Evolutionary conservation across 2,888 invertebrate species (phyloP), one percentile per base, ranked within the genome.

Genomic region (Molanna angustata): DNA sequence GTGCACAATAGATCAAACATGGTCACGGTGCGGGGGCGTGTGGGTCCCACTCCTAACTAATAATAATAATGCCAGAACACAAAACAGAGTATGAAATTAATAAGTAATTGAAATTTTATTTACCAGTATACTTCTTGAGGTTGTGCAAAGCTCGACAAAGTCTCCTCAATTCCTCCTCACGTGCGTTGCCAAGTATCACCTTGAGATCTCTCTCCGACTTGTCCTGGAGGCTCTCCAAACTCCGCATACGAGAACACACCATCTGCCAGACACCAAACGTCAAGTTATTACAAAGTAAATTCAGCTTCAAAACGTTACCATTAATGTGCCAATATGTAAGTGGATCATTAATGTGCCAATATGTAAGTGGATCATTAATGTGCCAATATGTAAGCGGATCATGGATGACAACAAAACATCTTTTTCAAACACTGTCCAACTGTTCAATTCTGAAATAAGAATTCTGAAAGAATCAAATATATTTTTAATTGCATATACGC

Each of bases 81-180:
- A n/a, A n/a, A 27, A 27, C 6, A 7, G 27, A 27, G 27, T 27
- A 27, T 27, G 27, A 27, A 27, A 7, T 27, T 27, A 6, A 27
- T 27, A 27, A 27, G 6, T n/a, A 27, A 11, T 27, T 6, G 27
- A 7, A 27, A 6, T 11, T 4, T 35, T 4, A 35, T 4, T 37
- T 67, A 90, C 91, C 90, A 65, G 86, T 90, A 66, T 91, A 95
- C 65, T 86, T 83, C 63, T 88, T 83, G 42, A 96, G 81, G 69
- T 93, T 92, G 62, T 88, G 85, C 70, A 94, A 82, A 46, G 95
- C 95, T 61, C 88, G 83, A 58, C 85, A 86, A 41, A 96, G 77
- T 42, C 92, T 80, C 51, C 88, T 81, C 47, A 88, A 79, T 70
- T 95, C 94, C 67, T 94, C 93, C 54, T 89, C 86, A 32, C 85